A percentile compares a stretch with the other conserved stretches of the same genome.
phyloP scores from a whole-genome alignment of 2,113 vertebrate species.

The Pachycephala philippinensis region DNA sequence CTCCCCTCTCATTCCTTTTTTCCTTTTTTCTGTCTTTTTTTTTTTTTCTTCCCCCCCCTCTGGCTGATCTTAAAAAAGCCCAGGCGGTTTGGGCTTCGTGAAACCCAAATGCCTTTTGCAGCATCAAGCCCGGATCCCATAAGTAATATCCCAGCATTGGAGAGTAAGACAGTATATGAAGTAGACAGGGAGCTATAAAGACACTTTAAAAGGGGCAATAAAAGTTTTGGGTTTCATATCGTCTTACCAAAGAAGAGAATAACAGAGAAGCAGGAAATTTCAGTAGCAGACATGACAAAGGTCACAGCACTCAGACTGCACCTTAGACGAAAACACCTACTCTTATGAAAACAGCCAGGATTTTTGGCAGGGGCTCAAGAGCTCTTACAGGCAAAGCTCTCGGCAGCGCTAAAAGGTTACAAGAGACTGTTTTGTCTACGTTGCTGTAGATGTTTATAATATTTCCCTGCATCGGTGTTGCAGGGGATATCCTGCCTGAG shows the following conservation, averaged over 20 bases:
- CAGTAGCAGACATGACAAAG: conserved; percentile 76
- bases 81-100: background rate
- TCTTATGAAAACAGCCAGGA: conserved; percentile 63
- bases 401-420: conserved; percentile 48
- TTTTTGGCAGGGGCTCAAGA: conserved; percentile 62
- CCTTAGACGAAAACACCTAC: conserved; percentile 73
- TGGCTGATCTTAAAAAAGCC: conserved; percentile 17
- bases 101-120: conserved; percentile 47
- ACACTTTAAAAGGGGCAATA: conserved; percentile 79
- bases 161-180: conserved; percentile 50
- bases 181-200: conserved; percentile 73
- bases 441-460: conserved; percentile 64
- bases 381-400: conserved; percentile 62
- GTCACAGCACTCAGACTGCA: conserved; percentile 67
- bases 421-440: conserved; percentile 76
- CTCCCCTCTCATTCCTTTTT: background rate
- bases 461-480: background rate
- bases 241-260: conserved; percentile 73
- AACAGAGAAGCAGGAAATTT: conserved; percentile 80
- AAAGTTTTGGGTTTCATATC: conserved; percentile 83
- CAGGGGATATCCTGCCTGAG: background rate
- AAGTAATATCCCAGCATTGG: conserved; percentile 61
- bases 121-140: conserved; percentile 40
- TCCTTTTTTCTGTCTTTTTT: background rate
- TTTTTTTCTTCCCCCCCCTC: accelerated